These are phyloP conservation scores for Pardosa pseudoannulata DNA, from an alignment of 2,888 invertebrate species.

Conservation along the genomic window DNA sequence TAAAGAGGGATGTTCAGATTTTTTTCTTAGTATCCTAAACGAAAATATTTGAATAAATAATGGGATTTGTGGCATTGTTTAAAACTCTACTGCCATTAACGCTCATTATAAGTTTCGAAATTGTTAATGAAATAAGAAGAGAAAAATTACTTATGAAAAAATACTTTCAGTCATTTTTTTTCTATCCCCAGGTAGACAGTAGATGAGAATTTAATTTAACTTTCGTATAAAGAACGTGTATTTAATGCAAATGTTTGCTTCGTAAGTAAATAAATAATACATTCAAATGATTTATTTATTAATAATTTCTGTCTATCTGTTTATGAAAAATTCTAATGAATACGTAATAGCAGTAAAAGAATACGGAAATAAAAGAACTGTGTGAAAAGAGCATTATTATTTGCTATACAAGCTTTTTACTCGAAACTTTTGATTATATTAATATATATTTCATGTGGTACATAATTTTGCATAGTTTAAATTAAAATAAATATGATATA, in stretches of 20 bases:
- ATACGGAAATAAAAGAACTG: too few species aligned
- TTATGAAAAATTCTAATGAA: too few species aligned
- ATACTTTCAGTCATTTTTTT: neutral
- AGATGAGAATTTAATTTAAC: neutral
- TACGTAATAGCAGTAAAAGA: too few species aligned
- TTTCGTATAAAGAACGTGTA: neutral
- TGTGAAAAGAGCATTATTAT: too few species aligned
- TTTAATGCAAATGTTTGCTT: neutral
- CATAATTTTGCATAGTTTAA: too few species aligned
- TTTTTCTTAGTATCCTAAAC: neutral
- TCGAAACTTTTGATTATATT: too few species aligned
- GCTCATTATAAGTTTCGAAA: neutral
- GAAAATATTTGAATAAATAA: constrained; percentile 62
- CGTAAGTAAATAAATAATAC: neutral
- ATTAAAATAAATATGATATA: too few species aligned
- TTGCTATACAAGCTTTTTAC: too few species aligned
- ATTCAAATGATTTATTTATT: too few species aligned
- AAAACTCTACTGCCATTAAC: neutral
- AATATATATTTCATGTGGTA: too few species aligned
- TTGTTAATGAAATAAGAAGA: neutral
- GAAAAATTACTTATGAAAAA: neutral
- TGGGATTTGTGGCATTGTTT: neutral
- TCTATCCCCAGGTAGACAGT: neutral
- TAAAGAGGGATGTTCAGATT: neutral
- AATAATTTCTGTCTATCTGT: too few species aligned